Percentiles rank a stretch among this genome's conserved stretches.
These are phyloP conservation scores for Canis aureus DNA, from an alignment of 2,113 vertebrate genomes.

Conservation along the genomic window DNA sequence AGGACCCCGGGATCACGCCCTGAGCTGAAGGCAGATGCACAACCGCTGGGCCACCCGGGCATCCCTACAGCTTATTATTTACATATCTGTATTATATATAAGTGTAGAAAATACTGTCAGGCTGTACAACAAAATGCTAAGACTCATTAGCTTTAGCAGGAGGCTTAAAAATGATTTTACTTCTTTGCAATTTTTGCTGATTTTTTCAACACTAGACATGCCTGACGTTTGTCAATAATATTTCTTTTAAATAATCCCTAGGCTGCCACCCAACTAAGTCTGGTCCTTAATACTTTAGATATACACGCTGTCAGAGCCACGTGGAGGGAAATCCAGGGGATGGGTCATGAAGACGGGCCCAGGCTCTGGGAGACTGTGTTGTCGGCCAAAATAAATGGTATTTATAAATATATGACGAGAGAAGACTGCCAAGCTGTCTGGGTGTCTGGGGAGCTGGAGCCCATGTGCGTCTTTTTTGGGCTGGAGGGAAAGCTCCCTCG, in stretches of 20 bases:
- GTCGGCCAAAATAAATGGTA: background rate
- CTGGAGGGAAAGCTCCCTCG: background rate
- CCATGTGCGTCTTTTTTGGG: rapidly evolving
- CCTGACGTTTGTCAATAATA: background rate
- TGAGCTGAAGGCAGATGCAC: too few species aligned
- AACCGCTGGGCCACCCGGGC: too few species aligned
- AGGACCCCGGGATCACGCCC: too few species aligned
- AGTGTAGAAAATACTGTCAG: background rate
- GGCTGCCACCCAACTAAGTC: background rate
- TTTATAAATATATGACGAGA: background rate
- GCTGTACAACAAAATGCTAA: background rate
- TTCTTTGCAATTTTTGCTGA: background rate
- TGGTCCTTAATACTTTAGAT: background rate
- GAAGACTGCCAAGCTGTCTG: background rate
- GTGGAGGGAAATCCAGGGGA: too few species aligned
- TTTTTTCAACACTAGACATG: background rate
- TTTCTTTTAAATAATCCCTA: background rate
- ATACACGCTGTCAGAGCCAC: rapidly evolving
- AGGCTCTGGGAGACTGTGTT: background rate
- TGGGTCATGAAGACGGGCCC: background rate
- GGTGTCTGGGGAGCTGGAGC: background rate
- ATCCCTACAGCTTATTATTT: background rate
- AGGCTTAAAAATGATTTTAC: conserved; percentile 12
- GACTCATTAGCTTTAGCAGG: background rate
- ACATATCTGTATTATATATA: background rate